These are phyloP conservation scores for Cyanocitta stelleri DNA, from an alignment of 2,113 vertebrate species.

Conservation along the genomic window DNA sequence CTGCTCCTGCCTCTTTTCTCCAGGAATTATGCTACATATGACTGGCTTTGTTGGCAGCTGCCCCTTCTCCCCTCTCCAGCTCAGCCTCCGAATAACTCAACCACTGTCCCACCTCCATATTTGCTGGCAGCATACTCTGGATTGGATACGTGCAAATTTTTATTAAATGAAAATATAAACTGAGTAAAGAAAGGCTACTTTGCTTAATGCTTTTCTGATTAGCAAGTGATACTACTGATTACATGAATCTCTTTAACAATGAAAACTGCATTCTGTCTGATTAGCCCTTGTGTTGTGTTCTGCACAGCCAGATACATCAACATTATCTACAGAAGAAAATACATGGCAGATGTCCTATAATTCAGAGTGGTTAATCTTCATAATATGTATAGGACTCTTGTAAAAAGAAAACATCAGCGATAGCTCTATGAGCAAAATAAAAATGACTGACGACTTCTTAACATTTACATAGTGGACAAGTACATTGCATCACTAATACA, in stretches of 20 bases:
- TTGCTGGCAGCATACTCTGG: neutral
- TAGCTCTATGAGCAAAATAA: neutral
- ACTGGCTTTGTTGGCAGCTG: neutral
- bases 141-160: neutral
- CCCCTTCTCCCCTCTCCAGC: neutral
- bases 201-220: neutral
- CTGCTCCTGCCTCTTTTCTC: neutral
- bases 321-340: neutral
- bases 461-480: neutral
- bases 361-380: neutral
- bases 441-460: neutral
- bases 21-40: neutral
- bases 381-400: neutral
- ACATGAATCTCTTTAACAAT: neutral
- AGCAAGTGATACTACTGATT: neutral
- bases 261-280: neutral
- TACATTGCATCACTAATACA: neutral
- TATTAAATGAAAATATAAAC: neutral
- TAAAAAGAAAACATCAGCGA: neutral
- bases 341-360: rapidly evolving
- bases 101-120: neutral
- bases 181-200: neutral
- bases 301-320: neutral
- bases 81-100: neutral
- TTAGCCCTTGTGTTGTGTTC: neutral